Conservation (phyloP, 2,888 invertebrate genomes). For the Tinea semifulvella region DNA sequence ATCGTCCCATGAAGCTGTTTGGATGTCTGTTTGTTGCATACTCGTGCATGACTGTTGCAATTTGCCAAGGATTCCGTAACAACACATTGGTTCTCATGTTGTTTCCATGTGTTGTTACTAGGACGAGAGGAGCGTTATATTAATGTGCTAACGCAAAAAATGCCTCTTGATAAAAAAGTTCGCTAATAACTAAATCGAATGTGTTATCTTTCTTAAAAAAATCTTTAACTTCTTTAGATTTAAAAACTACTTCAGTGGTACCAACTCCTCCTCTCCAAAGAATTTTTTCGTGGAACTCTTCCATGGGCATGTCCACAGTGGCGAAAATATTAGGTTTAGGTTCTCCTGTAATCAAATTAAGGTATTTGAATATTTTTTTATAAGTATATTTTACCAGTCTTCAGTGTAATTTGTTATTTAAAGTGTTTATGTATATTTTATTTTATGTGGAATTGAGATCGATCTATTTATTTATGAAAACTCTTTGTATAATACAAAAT, state of each 20-base stretch:
- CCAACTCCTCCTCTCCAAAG: constrained; percentile 43
- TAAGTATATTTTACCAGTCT: too few species aligned
- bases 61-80: constrained; percentile 45
- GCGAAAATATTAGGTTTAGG: constrained; percentile 45
- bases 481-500: too few species aligned
- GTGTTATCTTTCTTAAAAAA: constrained; percentile 38
- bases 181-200: constrained; percentile 54
- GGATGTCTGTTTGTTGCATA: constrained; percentile 47
- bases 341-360: constrained; percentile 41
- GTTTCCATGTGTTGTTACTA: constrained; percentile 49
- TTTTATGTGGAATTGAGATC: too few species aligned
- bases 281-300: constrained; percentile 39
- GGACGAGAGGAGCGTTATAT: constrained; percentile 45
- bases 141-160: constrained; percentile 49
- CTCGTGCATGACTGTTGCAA: constrained; percentile 41
- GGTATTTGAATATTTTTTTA: too few species aligned
- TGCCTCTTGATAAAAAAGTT: constrained; percentile 59
- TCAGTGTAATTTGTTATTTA: too few species aligned
- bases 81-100: constrained; percentile 49
- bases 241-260: constrained; percentile 40
- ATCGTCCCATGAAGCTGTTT: constrained; percentile 58
- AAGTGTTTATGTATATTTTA: too few species aligned
- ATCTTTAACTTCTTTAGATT: constrained; percentile 35
- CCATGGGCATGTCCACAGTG: constrained; percentile 41
- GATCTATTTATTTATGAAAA: too few species aligned